Conservation (phyloP, 2,888 invertebrate genomes). For the Lordiphosa fenestrarum region DNA sequence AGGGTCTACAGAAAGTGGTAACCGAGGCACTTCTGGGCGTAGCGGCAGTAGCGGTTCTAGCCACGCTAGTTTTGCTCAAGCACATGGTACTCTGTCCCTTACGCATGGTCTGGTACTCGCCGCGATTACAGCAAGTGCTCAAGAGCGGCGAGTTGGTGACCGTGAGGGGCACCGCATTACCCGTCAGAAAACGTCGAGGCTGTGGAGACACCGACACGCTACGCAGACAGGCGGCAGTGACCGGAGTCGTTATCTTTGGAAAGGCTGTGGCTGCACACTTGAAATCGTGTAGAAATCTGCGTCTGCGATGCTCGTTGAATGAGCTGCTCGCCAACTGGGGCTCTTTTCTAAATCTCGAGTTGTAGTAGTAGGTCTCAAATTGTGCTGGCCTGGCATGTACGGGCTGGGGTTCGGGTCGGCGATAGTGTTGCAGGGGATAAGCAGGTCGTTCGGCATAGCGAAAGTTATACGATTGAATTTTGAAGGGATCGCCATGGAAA, state of each 20-base stretch:
- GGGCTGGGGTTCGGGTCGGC: slow-evolving; percentile 18
- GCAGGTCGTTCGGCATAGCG: slow-evolving; percentile 73
- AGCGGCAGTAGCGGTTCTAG: not conserved
- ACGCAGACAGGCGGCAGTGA: slow-evolving; percentile 7
- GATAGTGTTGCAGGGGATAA: slow-evolving; percentile 45
- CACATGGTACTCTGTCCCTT: slow-evolving; percentile 26
- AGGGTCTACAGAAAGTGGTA: slow-evolving; percentile 9
- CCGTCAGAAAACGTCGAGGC: slow-evolving; percentile 1
- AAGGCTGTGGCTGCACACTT: slow-evolving; percentile 20
- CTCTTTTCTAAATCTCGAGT: slow-evolving; percentile 52
- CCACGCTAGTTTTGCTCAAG: slow-evolving; percentile 1
- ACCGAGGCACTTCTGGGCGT: slow-evolving; percentile 13
- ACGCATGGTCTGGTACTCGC: slow-evolving; percentile 23
- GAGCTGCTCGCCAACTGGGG: slow-evolving; percentile 15
- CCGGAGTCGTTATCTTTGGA: not conserved
- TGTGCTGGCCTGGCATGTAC: not conserved
- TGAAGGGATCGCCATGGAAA: slow-evolving; percentile 76
- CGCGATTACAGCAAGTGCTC: slow-evolving; percentile 36
- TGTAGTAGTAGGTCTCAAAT: slow-evolving; percentile 65
- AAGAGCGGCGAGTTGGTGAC: slow-evolving; percentile 33
- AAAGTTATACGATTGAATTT: slow-evolving; percentile 77
- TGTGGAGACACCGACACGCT: slow-evolving; percentile 5
- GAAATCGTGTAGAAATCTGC: slow-evolving; percentile 46
- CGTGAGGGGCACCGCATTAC: not conserved
- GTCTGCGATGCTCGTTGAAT: slow-evolving; percentile 54